A percentile compares a stretch with the other conserved stretches of the same genome.
Conservation (phyloP, 2,797 vertebrate species). For the Tangara arthus region DNA sequence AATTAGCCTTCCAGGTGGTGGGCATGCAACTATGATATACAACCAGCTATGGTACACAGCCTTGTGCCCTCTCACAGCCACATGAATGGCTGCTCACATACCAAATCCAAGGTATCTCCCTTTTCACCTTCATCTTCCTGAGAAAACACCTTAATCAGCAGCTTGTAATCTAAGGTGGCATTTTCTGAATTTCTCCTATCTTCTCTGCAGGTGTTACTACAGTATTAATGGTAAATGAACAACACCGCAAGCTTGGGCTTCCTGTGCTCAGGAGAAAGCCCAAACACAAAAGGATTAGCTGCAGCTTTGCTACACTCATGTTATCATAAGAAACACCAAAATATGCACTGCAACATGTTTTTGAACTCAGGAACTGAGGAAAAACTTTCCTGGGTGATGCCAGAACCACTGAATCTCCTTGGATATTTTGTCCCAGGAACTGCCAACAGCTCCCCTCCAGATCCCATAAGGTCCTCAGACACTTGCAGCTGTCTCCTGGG, state of each 20-base stretch:
- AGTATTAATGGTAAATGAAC: background rate
- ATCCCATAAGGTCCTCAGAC: background rate
- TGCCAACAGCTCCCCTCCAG: background rate
- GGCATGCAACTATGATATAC: background rate
- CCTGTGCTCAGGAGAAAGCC: background rate
- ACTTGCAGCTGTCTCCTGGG: background rate
- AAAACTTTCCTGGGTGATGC: background rate
- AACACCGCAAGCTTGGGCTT: background rate
- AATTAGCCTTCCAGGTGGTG: background rate
- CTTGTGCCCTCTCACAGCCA: background rate
- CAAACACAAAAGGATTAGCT: background rate
- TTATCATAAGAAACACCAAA: background rate
- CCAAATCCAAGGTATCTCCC: background rate
- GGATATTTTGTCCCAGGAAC: background rate
- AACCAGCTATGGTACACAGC: background rate
- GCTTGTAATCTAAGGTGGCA: background rate
- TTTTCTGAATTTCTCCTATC: background rate
- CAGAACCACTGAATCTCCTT: background rate
- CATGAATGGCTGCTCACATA: rapidly evolving
- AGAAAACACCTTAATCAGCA: background rate
- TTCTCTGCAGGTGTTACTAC: background rate
- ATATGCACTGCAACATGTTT: background rate
- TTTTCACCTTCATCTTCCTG: background rate
- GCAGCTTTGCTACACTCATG: background rate
- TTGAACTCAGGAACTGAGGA: background rate